Base-by-base conservation (phyloP, 2,888 invertebrate genomes). In the Deilephila porcellus region DNA sequence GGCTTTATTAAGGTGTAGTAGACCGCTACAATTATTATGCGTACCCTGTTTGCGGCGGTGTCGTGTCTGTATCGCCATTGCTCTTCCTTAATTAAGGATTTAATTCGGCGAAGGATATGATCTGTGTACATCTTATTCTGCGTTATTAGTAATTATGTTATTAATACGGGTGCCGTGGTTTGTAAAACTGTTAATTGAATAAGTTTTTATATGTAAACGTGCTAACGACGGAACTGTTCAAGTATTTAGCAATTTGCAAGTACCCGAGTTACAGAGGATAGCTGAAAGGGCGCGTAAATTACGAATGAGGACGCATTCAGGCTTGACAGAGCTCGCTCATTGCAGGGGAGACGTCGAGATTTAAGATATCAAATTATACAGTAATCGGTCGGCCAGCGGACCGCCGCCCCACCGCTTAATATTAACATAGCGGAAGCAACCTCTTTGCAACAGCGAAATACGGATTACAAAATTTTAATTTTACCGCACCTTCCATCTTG, bases 21-120 rank as follows among this genome's bases (percentile, higher is more conserved):
- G 93, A 92, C 94, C 94, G 93, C 93, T 92, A 93, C 93, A 92
- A 94, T 94, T 94, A 94, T 94, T 94, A 94, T 94, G 93, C 93
- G 93, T 91, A 92, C 93, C 92, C 92, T 93, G 94, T 94, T 94
- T 94, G 93, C 89, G 92, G 93, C 90, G 91, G 89, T 92, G 90
- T 91, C 90, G 89, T 89, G 90, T 92, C 92, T 91, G 87, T 91
- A 89, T 91, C 89, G 90, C 86, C 86, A 86, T 90, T 87, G 90
- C 93, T 93, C 91, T 91, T 90, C 85, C 89, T 91, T 93, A 93
- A 94, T 94, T 93, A 94, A 93, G 92, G 90, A 91, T 92, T 91
- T 90, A 90, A 91, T 91, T 90, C 89, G 84, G 82, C 88, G 83
- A 85, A 86, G 84, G 86, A 89, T 88, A 90, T 91, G 52, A 67